Evolutionary conservation across 2,888 invertebrate genomes (phyloP).

Genomic region (Gisinianus flammeolus): DNA sequence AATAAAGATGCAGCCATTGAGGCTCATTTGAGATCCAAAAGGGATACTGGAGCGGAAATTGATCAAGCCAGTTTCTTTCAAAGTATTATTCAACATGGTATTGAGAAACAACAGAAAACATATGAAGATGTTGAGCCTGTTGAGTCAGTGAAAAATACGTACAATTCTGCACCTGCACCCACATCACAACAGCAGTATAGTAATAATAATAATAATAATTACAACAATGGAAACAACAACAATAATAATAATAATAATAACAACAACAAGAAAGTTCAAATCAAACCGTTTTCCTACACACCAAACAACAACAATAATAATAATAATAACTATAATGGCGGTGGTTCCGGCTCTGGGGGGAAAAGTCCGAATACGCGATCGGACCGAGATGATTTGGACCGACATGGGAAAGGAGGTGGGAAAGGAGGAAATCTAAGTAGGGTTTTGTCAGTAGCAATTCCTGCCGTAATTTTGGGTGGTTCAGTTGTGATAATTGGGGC

Average conservation of each 20-base stretch:
- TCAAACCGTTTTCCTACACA: conserved; percentile 16
- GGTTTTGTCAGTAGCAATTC: conserved; percentile 68
- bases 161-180: background rate
- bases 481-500: conserved; percentile 82
- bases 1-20: conserved; percentile 29
- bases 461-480: conserved; percentile 80
- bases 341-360: conserved; percentile 63
- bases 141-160: background rate
- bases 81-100: conserved; percentile 58
- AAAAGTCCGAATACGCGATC: conserved; percentile 59
- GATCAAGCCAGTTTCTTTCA: conserved; percentile 58
- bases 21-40: conserved; percentile 21
- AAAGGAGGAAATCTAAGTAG: conserved; percentile 60
- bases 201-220: background rate
- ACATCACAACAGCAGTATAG: background rate
- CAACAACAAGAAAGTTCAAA: conserved; percentile 3
- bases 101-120: conserved; percentile 56
- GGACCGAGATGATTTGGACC: conserved; percentile 68
- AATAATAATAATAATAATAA: background rate
- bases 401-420: conserved; percentile 62
- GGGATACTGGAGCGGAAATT: conserved; percentile 41
- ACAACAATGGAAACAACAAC: background rate
- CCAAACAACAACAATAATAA: background rate
- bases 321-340: background rate
- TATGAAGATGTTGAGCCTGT: conserved; percentile 37